A percentile compares a stretch with the other conserved stretches of the same genome.
Conservation (phyloP, 2,797 vertebrate species). For the Lemur catta region DNA sequence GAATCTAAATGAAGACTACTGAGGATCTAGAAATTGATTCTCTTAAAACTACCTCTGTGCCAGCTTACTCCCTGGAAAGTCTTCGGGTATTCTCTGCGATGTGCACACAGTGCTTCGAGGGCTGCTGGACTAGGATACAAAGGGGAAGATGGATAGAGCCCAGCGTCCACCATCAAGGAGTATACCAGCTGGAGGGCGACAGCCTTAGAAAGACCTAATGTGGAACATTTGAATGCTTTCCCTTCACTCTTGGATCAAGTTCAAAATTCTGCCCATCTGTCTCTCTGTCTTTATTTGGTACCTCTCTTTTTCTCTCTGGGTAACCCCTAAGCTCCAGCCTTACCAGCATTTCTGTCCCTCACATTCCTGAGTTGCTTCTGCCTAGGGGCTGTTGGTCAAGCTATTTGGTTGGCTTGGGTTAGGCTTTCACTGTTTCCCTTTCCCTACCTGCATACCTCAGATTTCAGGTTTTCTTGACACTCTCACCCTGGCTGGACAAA, state of each 20-base stretch:
- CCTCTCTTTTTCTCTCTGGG: not conserved
- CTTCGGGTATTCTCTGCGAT: not conserved
- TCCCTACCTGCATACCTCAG: not conserved
- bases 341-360: not conserved
- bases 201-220: not conserved
- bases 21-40: not conserved
- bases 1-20: not conserved
- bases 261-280: not conserved
- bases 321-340: not conserved
- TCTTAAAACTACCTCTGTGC: not conserved
- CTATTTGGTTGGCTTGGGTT: not conserved
- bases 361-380: not conserved
- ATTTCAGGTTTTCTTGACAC: not conserved
- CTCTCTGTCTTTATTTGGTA: not conserved
- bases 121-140: too few relatives aligned
- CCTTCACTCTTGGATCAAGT: not conserved
- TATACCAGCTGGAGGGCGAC: not conserved
- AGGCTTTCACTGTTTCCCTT: not conserved
- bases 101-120: not conserved
- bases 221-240: not conserved
- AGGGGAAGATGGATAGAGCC: not conserved
- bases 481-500: not conserved
- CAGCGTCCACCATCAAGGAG: not conserved
- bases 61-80: not conserved
- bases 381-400: not conserved